Base-by-base conservation (phyloP, 1,140 invertebrate genomes). In the Dolichoris vasculosae region DNA sequence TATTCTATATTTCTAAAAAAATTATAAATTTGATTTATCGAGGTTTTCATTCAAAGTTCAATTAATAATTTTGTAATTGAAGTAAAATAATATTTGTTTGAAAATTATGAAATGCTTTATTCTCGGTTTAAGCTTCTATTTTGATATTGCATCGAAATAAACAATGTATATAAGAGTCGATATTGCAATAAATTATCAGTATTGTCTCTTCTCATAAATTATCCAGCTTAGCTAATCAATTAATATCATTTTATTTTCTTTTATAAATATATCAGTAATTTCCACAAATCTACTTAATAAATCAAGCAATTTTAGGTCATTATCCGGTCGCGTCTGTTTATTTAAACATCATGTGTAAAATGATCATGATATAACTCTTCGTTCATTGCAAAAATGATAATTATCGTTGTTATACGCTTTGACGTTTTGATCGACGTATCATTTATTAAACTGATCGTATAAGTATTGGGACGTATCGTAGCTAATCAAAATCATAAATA, bases 381-480 rank as follows among this genome's bases (percentile, higher is more conserved):
- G 15, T 48, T 48, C 26, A 67, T 51, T 32, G 43, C 15, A 46
- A 20, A 71, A 82, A 73, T 71, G 40, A 83, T 83, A 63, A 83
- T 83, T 75, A 35, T 46, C 35, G n/a, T 75, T 55, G 32, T 73
- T 82, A 82, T 81, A n/a, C 2, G 43, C 30, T 17, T 51, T 51
- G 23, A 59, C 26, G 55, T 26, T 51, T 48, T 30, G 64, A 82
- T 82, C 79, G 79, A 81, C 69, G 38, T 69, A 51, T 82, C 26
- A 46, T 46, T 82, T 46, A 32, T 82, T 71, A 82, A 82, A 59
- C 17, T 59, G 7, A 26, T 59, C 20, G 26, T 59, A 26, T 26
- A 59, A 59, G 43, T 46, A 7, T 46, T 46, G 6, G 13, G 13
- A 46, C 43, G 6, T 46, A n/a, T n/a, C n/a, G n/a, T n/a, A n/a